Conservation (phyloP, 2,797 vertebrate genomes). For the Cyprinodon diabolis region DNA sequence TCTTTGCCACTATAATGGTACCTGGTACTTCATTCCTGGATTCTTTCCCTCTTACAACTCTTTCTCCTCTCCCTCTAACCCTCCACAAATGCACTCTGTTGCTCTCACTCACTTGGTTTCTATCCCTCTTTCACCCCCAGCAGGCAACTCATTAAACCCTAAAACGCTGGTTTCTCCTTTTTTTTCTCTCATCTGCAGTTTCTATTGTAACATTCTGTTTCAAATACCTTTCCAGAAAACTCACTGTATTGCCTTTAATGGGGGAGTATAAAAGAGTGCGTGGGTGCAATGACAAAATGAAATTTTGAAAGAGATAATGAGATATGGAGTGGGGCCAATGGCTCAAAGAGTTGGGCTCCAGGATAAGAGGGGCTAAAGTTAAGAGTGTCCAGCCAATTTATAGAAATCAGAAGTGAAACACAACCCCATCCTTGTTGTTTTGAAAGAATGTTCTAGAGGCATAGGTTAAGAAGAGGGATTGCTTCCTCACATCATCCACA, state of each 20-base stretch:
- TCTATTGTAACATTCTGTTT: slow-evolving; percentile 92
- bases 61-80: slow-evolving; percentile 51
- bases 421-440: slow-evolving; percentile 58
- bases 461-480: slow-evolving; percentile 60
- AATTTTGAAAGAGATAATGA: slow-evolving; percentile 77
- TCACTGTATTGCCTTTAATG: slow-evolving; percentile 76
- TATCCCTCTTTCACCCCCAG: slow-evolving; percentile 83
- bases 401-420: slow-evolving; percentile 60
- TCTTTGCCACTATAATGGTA: slow-evolving; percentile 96
- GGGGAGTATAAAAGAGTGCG: slow-evolving; percentile 48
- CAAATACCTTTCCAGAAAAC: slow-evolving; percentile 87
- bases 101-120: slow-evolving; percentile 66
- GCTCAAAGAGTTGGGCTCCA: slow-evolving; percentile 48
- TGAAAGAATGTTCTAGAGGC: slow-evolving; percentile 59
- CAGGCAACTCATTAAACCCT: slow-evolving; percentile 95
- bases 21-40: slow-evolving; percentile 86
- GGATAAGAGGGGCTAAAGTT: slow-evolving; percentile 65
- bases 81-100: slow-evolving; percentile 60
- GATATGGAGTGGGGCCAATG: slow-evolving; percentile 65
- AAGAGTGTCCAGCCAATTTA: slow-evolving; percentile 65
- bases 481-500: slow-evolving; percentile 42
- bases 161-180: slow-evolving; percentile 82
- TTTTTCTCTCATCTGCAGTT: slow-evolving; percentile 86
- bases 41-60: slow-evolving; percentile 64
- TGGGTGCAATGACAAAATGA: slow-evolving; percentile 70